Evolutionary conservation across 2,888 invertebrate species (phyloP).

Genomic region (Syrphus vitripennis): DNA sequence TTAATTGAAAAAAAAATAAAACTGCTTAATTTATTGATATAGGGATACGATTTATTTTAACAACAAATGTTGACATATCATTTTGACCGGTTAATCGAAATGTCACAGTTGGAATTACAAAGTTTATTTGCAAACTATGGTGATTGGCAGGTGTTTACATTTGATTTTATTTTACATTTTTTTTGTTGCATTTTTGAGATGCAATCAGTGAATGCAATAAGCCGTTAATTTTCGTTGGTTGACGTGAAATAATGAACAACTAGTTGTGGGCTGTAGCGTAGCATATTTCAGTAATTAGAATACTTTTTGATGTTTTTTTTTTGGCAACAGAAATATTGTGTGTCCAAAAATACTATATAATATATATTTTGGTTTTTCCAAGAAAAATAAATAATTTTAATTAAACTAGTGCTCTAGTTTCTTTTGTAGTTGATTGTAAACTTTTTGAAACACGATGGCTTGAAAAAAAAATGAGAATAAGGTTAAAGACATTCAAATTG

Average conservation of each 20-base stretch:
- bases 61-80: slow-evolving; percentile 1
- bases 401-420: not conserved
- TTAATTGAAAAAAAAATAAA: not conserved
- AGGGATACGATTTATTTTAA: not conserved
- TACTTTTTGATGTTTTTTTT: not conserved
- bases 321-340: not conserved
- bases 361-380: not conserved
- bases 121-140: not conserved
- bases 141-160: not conserved
- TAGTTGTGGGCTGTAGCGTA: not conserved
- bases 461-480: not conserved
- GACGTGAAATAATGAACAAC: not conserved
- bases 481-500: no score
- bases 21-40: not conserved
- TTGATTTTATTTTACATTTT: no score
- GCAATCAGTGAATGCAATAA: slow-evolving; percentile 6
- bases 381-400: not conserved
- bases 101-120: not conserved
- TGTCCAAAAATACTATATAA: not conserved
- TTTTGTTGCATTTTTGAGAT: not conserved
- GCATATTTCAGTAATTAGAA: not conserved
- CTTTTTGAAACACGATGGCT: not conserved
- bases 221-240: not conserved
- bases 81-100: slow-evolving; percentile 32
- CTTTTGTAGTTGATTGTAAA: not conserved